phyloP scores from a whole-genome alignment of 2,888 invertebrate genomes.

The Andrena praecox region DNA sequence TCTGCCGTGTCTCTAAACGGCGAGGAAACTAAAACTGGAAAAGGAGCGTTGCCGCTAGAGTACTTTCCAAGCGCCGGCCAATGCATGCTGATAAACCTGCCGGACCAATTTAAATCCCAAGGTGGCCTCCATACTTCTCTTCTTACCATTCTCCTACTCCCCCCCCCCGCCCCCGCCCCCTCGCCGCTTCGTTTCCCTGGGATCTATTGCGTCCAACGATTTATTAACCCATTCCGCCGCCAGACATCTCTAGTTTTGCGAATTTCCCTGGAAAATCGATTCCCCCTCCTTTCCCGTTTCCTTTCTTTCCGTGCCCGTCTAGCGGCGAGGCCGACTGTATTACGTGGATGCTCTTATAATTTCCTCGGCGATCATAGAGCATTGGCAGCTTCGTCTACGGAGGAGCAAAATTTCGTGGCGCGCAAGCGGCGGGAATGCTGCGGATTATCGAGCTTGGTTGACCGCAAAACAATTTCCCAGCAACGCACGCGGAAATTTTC shows the following conservation, averaged over 20 bases:
- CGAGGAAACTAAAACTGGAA: slow-evolving; percentile 50
- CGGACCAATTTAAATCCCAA: slow-evolving; percentile 73
- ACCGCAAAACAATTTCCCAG: slow-evolving; percentile 1
- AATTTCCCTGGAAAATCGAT: slow-evolving; percentile 58
- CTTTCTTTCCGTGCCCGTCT: not conserved
- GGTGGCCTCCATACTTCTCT: slow-evolving; percentile 33
- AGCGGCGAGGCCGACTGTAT: no score
- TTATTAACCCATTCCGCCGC: slow-evolving; percentile 68
- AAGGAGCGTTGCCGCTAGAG: slow-evolving; percentile 42
- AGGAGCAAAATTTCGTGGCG: no score
- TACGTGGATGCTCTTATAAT: slow-evolving; percentile 9
- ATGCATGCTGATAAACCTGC: slow-evolving; percentile 76
- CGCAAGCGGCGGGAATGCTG: not conserved
- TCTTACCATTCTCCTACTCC: not conserved
- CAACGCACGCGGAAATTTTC: not conserved
- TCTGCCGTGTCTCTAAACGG: slow-evolving; percentile 52
- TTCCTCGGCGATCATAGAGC: slow-evolving; percentile 3
- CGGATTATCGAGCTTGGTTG: not conserved
- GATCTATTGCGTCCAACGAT: slow-evolving; percentile 61
- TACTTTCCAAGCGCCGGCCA: slow-evolving; percentile 63
- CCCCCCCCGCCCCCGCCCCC: not conserved
- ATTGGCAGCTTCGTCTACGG: no score
- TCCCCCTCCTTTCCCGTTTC: not conserved
- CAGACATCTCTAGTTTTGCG: slow-evolving; percentile 62
- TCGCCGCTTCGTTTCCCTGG: slow-evolving; percentile 31